Evolutionary conservation across 2,113 vertebrate genomes (phyloP), one percentile per base, ranked within the genome.

Genomic region (Grallaria varia): DNA sequence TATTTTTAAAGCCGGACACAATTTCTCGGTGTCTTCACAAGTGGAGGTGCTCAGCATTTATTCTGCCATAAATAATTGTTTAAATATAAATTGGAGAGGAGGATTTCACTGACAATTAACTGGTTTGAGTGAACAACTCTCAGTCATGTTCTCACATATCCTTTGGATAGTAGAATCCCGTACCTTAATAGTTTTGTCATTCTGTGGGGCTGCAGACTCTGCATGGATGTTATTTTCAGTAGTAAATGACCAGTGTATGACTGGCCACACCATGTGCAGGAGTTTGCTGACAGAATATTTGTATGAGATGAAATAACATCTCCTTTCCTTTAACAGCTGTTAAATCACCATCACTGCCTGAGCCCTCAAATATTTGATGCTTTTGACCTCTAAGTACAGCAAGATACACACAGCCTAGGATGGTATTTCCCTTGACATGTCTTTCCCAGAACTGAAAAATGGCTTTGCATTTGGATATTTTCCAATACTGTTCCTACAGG

Each of bases 391-490:
- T 37, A 74, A 45, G 22, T 42, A 73, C 37, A 58, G 30, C 18
- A 66, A 22, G 25, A 59, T 50, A 76, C 62, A 74, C 7, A 53
- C 5, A 74, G n/a, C 0, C 12, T 28, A 55, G 59, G 16, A 45
- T 31, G 22, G 4, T 4, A 21, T 77, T 89, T 86, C 1, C 45
- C 9, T 23, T 60, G 6, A 39, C 1, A 9, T 0, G 0, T 25
- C 56, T 76, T 20, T 80, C 9, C 30, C 66, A 44, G 73, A 68
- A 58, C 7, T n/a, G 28, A 40, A 31, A 88, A 86, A 90, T 10
- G 5, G 10, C 14, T 40, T 49, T 20, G 19, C 0, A 2, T 86
- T 89, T 45, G 77, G 31, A 1, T 21, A 25, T 69, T 92, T 92
- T 66, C 63, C 47, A 17, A 2, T 1, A 31, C 7, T 45, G 14